Percentiles rank a stretch among this genome's conserved stretches.
Conservation (phyloP, 2,113 vertebrate species). For the Channa maculata region DNA sequence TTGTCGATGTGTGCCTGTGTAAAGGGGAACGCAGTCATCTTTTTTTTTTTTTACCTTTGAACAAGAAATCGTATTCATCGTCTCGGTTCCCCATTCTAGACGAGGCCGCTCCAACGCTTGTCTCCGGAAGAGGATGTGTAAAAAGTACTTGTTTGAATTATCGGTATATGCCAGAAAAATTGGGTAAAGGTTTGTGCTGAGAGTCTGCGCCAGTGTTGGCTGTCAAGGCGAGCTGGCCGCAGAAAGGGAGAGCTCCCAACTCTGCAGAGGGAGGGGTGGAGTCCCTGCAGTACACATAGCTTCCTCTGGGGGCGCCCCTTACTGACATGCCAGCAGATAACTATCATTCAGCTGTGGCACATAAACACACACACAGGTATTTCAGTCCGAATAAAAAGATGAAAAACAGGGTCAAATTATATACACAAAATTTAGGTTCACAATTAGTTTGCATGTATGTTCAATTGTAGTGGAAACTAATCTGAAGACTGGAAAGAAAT, state of each 20-base stretch:
- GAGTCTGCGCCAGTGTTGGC: constrained; percentile 81
- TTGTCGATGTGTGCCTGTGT: constrained; percentile 38
- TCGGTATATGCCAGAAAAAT: constrained; percentile 51
- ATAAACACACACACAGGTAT: background rate
- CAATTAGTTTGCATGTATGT: too few relatives aligned
- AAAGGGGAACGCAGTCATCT: constrained; percentile 68
- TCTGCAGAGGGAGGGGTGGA: constrained; percentile 86
- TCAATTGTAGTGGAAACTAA: background rate
- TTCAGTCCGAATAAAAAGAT: constrained; percentile 1
- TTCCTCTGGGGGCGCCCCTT: constrained; percentile 54
- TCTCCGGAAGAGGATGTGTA: constrained; percentile 66
- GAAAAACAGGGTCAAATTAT: too few relatives aligned
- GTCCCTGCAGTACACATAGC: constrained; percentile 69
- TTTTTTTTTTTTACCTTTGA: constrained; percentile 83
- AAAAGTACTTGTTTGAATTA: constrained; percentile 33
- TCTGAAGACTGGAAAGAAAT: background rate
- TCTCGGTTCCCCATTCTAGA: constrained; percentile 88
- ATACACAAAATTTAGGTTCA: too few relatives aligned
- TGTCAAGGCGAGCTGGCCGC: constrained; percentile 81
- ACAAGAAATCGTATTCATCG: constrained; percentile 90
- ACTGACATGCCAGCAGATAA: constrained; percentile 49
- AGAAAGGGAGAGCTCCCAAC: constrained; percentile 75
- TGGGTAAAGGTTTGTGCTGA: constrained; percentile 56
- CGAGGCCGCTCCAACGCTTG: constrained; percentile 74
- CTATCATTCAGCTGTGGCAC: constrained; percentile 7